These are phyloP conservation scores for Malacosoma neustria DNA, from an alignment of 2,888 invertebrate genomes.

Conservation along the genomic window DNA sequence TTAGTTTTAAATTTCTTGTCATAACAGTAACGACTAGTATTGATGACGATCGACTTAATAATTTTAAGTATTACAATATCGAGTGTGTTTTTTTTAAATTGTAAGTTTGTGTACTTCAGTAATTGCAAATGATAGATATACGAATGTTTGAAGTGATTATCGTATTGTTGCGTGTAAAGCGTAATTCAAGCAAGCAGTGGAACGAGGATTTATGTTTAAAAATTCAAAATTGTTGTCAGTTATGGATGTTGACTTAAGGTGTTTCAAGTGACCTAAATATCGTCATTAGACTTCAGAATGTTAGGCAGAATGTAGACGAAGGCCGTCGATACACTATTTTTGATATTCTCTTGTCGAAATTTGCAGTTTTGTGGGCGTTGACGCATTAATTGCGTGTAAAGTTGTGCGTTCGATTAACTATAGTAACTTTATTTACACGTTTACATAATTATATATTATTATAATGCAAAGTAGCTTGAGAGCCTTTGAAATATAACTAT, in stretches of 20 bases:
- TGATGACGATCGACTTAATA: too few relatives aligned
- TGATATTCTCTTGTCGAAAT: conserved; percentile 75
- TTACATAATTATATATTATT: conserved; percentile 56
- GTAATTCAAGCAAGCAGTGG: too few relatives aligned
- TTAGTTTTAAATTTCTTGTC: too few relatives aligned
- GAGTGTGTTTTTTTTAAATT: too few relatives aligned
- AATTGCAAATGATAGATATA: too few relatives aligned
- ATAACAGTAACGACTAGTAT: too few relatives aligned
- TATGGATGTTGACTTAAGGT: conserved; percentile 42
- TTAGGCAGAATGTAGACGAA: conserved; percentile 62
- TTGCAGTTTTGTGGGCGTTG: conserved; percentile 61
- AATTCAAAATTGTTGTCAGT: too few relatives aligned
- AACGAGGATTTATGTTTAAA: too few relatives aligned
- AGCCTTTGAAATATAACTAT: conserved; percentile 53
- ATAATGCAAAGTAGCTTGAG: conserved; percentile 60
- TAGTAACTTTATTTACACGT: conserved; percentile 73
- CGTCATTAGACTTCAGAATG: conserved; percentile 60
- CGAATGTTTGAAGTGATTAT: too few relatives aligned
- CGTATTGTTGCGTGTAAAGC: too few relatives aligned
- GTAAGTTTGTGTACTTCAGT: too few relatives aligned
- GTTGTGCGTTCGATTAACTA: conserved; percentile 55
- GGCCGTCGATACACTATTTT: conserved; percentile 70
- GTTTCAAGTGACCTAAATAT: conserved; percentile 59
- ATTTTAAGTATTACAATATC: too few relatives aligned
- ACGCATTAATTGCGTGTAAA: conserved; percentile 44